phyloP scores from a whole-genome alignment of 2,797 vertebrate genomes.

The Morus bassanus region DNA sequence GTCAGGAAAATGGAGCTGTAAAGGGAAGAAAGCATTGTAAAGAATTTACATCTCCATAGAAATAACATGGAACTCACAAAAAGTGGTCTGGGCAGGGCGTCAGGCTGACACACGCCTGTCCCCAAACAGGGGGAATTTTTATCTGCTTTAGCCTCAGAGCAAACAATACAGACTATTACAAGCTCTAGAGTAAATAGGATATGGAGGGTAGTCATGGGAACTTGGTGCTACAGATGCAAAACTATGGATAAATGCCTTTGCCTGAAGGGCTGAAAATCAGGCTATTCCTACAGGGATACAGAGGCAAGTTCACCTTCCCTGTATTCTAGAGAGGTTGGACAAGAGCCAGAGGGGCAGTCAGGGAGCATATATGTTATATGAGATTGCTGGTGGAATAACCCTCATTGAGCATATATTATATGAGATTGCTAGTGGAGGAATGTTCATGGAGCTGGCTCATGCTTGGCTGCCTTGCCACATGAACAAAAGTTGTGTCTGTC shows the following conservation, averaged over 20 bases:
- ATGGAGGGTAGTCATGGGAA: neutral
- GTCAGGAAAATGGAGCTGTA: neutral
- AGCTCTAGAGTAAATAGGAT: neutral
- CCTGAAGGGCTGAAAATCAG: neutral
- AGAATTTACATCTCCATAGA: neutral
- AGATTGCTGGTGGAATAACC: neutral
- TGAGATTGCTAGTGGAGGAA: neutral
- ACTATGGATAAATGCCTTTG: neutral
- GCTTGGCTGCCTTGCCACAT: neutral
- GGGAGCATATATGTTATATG: neutral
- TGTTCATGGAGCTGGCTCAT: neutral
- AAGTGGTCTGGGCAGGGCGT: neutral
- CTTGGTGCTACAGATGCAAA: neutral
- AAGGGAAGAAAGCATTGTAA: neutral
- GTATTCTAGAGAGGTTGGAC: neutral
- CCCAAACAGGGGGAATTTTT: neutral
- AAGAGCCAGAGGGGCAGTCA: neutral
- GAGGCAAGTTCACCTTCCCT: neutral
- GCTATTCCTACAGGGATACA: too few relatives aligned
- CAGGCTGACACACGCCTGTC: fast-evolving
- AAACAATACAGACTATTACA: neutral
- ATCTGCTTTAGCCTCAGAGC: neutral
- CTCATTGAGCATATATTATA: too few relatives aligned
- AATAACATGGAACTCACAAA: neutral
- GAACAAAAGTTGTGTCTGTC: neutral